Conservation (phyloP, 2,113 vertebrate genomes). For the Oxyura jamaicensis region DNA sequence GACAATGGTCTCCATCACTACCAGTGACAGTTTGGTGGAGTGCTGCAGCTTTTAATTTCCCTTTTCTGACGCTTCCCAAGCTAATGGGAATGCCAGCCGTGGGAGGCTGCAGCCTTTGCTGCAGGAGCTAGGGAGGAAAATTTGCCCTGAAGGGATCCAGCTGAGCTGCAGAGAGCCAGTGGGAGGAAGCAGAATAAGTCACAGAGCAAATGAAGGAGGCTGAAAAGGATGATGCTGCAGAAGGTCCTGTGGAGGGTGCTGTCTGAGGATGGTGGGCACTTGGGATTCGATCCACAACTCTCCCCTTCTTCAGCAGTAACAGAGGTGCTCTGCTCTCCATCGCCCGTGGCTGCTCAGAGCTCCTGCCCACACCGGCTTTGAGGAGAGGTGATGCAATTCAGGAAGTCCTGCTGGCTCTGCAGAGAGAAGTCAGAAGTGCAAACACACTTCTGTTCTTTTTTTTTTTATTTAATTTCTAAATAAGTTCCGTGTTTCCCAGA, state of each 20-base stretch:
- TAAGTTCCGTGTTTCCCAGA: not conserved
- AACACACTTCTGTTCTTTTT: too few relatives aligned
- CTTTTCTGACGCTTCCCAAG: not conserved
- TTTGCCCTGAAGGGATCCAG: not conserved
- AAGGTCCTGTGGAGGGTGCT: not conserved
- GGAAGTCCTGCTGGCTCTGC: not conserved
- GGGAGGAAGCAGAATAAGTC: not conserved
- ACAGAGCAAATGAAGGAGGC: not conserved
- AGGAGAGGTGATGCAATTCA: too few relatives aligned
- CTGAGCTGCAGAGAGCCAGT: not conserved
- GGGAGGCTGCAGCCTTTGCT: not conserved
- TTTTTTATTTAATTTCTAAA: not conserved
- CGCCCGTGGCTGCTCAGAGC: not conserved
- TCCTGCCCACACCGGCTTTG: not conserved
- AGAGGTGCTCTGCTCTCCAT: not conserved
- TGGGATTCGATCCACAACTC: not conserved
- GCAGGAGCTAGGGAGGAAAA: not conserved
- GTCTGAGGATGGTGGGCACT: not conserved
- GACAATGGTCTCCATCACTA: not conserved
- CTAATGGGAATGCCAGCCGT: not conserved
- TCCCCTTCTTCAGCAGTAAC: too few relatives aligned
- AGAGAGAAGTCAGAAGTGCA: not conserved
- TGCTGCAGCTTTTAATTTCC: fast-evolving
- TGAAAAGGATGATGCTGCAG: not conserved
- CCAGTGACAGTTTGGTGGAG: not conserved